Evolutionary conservation across 2,797 vertebrate genomes (phyloP), one percentile per base, ranked within the genome.

Genomic region (Geotrypetes seraphini): DNA sequence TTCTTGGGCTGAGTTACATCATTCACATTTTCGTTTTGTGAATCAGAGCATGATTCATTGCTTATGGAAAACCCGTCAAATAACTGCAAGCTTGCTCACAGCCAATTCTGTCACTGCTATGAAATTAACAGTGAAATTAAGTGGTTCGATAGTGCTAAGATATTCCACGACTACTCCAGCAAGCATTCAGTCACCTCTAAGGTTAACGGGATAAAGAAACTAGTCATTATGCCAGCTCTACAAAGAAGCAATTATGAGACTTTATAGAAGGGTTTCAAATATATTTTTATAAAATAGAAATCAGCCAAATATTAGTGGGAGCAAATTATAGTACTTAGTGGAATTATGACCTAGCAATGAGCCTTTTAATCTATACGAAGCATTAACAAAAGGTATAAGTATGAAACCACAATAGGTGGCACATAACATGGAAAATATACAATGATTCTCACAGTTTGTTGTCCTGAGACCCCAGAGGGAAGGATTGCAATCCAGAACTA

Each of bases 381-480:
- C 71, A 80, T 84, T 82, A 83, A 84, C 82, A 84, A 83, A 82
- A 75, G 81, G 74, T 82, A 75, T 83, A 83, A 83, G 79, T 84
- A 83, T 79, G 79, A 74, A 73, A 75, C 75, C 81, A 78, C 76
- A 0, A 73, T 81, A 65, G 78, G 81, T 75, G 78, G 82, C 57
- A 66, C 68, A 68, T 78, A 79, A 80, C 72, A 76, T 81, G 75
- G 77, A 79, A 82, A 81, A 83, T 83, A 82, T 80, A 84, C 79
- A 75, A 83, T 75, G 82, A 75, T 81, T 85, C 77, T 81, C 78
- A 59, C 79, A 84, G 79, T 73, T 69, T 75, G 81, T 47, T 57
- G 67, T 79, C 70, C 77, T 61, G 61, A 74, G 47, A 57, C 81
- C 79, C 78, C 79, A 78, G 79, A 73, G 76, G 75, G 80, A 76